Conservation (phyloP, 1,140 invertebrate genomes). For the Stegodyphus mimosarum region DNA sequence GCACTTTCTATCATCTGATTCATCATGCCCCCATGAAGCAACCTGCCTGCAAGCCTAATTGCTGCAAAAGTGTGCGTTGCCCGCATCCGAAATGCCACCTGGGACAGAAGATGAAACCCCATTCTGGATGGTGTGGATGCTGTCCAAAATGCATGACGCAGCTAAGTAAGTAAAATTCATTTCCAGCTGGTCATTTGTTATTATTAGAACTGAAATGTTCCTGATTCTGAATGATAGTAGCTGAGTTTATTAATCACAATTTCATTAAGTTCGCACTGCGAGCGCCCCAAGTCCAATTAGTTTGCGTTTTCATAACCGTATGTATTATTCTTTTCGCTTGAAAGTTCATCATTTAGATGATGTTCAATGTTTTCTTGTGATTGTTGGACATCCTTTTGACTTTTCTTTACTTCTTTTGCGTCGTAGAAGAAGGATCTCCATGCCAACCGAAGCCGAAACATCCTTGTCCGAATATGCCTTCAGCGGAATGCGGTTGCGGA, state of each 20-base stretch:
- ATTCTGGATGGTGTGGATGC: conserved; percentile 25
- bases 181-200: neutral
- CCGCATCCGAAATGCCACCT: conserved; percentile 1
- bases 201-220: too few relatives aligned
- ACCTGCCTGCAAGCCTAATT: neutral
- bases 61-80: conserved; percentile 12
- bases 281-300: too few relatives aligned
- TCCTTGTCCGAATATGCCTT: conserved; percentile 9
- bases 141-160: conserved; percentile 44
- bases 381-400: neutral
- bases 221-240: too few relatives aligned
- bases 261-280: too few relatives aligned
- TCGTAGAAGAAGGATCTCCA: conserved; percentile 2
- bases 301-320: neutral
- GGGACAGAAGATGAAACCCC: conserved; percentile 17
- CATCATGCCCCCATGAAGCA: neutral
- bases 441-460: conserved; percentile 22
- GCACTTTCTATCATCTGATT: neutral
- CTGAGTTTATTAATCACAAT: too few relatives aligned
- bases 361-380: neutral
- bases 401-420: neutral
- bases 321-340: neutral
- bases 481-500: conserved; percentile 18
- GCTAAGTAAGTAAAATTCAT: conserved; percentile 4
- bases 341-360: neutral